phyloP scores from a whole-genome alignment of 2,113 vertebrate genomes.

The Chlamydotis undulata region DNA sequence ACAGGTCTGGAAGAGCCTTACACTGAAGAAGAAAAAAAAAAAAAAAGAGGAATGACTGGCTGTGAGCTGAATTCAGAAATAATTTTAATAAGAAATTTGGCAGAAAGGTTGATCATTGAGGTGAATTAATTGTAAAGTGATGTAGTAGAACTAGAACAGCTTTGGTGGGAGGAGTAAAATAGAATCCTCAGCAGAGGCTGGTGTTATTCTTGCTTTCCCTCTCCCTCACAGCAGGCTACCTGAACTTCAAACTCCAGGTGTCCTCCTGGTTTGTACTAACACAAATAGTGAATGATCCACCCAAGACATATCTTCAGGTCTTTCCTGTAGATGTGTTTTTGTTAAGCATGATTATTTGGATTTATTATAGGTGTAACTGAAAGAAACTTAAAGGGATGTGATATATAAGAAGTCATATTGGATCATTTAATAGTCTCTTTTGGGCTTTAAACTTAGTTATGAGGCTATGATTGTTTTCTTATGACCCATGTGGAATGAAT shows the following conservation, averaged over 20 bases:
- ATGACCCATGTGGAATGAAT: not conserved
- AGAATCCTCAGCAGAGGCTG: not conserved
- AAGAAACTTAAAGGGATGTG: not conserved
- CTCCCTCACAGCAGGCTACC: not conserved
- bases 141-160: not conserved
- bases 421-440: not conserved
- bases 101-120: not conserved
- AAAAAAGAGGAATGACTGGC: not conserved
- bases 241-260: not conserved
- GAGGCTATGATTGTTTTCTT: not conserved
- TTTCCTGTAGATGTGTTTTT: not conserved
- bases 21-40: fast-evolving
- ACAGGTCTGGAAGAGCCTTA: not conserved
- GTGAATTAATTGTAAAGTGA: not conserved
- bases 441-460: not conserved
- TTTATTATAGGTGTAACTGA: not conserved
- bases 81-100: not conserved
- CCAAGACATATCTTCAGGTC: not conserved
- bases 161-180: not conserved
- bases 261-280: not conserved
- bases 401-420: not conserved
- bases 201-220: not conserved
- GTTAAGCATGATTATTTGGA: not conserved
- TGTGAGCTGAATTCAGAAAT: not conserved
- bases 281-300: not conserved